phyloP scores from a whole-genome alignment of 2,113 vertebrate species.

The Caloenas nicobarica region DNA sequence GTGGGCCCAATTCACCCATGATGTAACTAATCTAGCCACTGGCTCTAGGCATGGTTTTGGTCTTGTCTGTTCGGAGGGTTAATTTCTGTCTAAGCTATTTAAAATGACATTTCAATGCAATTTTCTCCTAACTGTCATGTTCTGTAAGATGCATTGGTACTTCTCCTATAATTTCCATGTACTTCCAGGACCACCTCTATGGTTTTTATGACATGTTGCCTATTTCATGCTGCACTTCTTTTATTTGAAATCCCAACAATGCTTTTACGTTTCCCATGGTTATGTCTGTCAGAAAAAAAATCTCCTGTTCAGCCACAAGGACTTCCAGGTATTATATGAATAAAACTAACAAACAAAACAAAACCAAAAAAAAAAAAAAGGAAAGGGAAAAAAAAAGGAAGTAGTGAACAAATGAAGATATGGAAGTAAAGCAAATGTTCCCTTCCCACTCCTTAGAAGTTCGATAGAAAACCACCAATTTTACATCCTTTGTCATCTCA shows the following conservation, averaged over 20 bases:
- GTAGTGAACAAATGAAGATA: background rate
- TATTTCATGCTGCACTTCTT: background rate
- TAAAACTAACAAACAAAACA: too few relatives aligned
- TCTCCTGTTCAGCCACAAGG: background rate
- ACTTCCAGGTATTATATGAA: background rate
- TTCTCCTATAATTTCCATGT: background rate
- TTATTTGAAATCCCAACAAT: background rate
- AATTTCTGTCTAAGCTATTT: slow-evolving; percentile 14
- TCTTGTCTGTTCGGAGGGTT: slow-evolving; percentile 12
- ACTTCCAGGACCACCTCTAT: background rate
- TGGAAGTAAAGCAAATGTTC: background rate
- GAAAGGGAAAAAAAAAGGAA: too few relatives aligned
- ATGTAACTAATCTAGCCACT: background rate
- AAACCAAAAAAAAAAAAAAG: too few relatives aligned
- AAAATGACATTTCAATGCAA: slow-evolving; percentile 9
- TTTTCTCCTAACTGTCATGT: background rate
- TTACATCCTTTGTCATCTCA: background rate
- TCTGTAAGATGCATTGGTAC: background rate
- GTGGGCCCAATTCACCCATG: background rate
- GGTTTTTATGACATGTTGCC: background rate
- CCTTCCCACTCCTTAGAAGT: background rate
- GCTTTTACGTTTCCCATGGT: background rate
- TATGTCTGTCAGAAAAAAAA: background rate
- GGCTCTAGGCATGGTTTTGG: background rate
- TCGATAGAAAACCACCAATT: background rate